Base-by-base conservation (phyloP, 2,888 invertebrate species). In the Heliconius ethilla region DNA sequence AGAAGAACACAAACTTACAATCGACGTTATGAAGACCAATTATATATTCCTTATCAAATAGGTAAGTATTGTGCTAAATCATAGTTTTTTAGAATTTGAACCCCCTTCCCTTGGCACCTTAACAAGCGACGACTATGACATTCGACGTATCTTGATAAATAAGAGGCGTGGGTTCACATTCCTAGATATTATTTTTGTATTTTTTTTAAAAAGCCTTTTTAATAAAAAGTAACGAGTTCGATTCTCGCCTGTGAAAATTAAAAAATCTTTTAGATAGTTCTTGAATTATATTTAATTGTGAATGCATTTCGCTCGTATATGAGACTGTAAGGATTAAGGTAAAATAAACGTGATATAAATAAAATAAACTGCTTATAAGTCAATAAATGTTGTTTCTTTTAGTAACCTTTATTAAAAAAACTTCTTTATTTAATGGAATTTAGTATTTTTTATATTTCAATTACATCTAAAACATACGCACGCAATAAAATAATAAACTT, bases 41-140 rank as follows among this genome's bases (percentile, higher is more conserved):
- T 91, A 76, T 96, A 90, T 83, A 90, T 96, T 37, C 96, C 96
- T 0, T 96, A 96, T 83, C 91, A 95, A 77, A 95, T 95, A 79
- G 93, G 94, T 93, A 79, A 89, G 91, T 87, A 75, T 87, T 89
- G 59, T 55, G 80, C 63, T 65, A 79, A 78, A 59, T 62, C 55
- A 15, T 80, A 80, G 75, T 69, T 37, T 70, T 78, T 45, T 18
- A n/a, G n/a, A n/a, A 59, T 59, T n/a, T 59, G n/a, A n/a, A 3
- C 59, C 59, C 18, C 10, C 59, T 1, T 1, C 59, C n/a, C n/a
- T 59, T n/a, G 3, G 10, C 1, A n/a, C 9, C 51, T 18, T 22
- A n/a, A 7, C 10, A 59, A 59, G n/a, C 22, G n/a, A n/a, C 59
- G 11, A 59, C 11, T n/a, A 10, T 59, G 59, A 59, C 9, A 18